Evolutionary conservation across 2,888 invertebrate species (phyloP).

Genomic region (Atherix ibis): DNA sequence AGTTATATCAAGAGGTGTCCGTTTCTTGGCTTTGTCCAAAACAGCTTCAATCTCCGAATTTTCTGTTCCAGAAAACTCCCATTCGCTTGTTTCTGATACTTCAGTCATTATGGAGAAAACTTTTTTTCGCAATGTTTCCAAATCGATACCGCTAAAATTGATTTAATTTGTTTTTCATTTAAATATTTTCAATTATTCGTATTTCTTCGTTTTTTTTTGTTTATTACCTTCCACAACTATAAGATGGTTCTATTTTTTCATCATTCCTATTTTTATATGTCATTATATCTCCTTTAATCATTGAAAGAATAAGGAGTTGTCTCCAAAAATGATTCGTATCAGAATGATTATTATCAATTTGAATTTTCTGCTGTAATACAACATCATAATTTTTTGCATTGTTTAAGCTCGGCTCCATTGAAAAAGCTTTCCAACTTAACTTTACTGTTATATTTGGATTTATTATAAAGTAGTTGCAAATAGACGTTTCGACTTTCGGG

Average conservation of each 20-base stretch:
- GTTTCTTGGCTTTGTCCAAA: constrained; percentile 20
- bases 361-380: constrained; percentile 21
- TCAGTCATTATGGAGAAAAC: constrained; percentile 25
- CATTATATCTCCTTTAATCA: constrained; percentile 27
- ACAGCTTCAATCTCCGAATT: constrained; percentile 26
- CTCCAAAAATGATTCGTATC: constrained; percentile 24
- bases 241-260: constrained; percentile 17
- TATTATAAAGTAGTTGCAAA: constrained; percentile 24
- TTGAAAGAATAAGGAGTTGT: constrained; percentile 23
- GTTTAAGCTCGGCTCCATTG: constrained; percentile 17
- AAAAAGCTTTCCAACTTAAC: constrained; percentile 20
- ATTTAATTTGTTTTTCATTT: too few relatives aligned
- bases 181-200: too few relatives aligned
- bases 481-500: constrained; percentile 9
- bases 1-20: constrained; percentile 23
- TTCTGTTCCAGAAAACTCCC: constrained; percentile 12
- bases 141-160: constrained; percentile 19
- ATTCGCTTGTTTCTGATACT: constrained; percentile 18
- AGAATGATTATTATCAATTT: constrained; percentile 17
- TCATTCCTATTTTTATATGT: constrained; percentile 18
- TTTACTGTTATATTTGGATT: constrained; percentile 20
- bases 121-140: constrained; percentile 21
- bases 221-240: constrained; percentile 22
- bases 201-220: too few relatives aligned
- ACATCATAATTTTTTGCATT: constrained; percentile 24